These are phyloP conservation scores for Heliothis subflexa DNA, from an alignment of 1,140 invertebrate species.

Conservation along the genomic window DNA sequence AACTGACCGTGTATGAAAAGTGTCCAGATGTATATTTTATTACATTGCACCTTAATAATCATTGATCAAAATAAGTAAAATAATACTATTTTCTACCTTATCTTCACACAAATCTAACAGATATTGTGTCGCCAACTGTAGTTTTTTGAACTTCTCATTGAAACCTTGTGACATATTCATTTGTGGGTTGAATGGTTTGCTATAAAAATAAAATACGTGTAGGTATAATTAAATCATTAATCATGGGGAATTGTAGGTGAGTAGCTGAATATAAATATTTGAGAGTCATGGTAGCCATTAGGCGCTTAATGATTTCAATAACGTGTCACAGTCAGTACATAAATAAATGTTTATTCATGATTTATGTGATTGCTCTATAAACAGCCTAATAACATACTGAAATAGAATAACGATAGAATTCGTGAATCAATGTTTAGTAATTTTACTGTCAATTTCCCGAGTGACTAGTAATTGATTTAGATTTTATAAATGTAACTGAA, in stretches of 20 bases:
- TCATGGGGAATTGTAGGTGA: neutral
- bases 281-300: neutral
- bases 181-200: neutral
- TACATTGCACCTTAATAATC: too few species aligned
- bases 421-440: neutral
- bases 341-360: constrained; percentile 6
- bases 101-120: too few species aligned
- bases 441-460: neutral
- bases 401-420: neutral
- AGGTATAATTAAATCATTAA: constrained; percentile 4
- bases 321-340: neutral
- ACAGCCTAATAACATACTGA: neutral
- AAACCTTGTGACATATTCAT: too few species aligned
- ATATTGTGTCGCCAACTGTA: too few species aligned
- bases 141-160: too few species aligned
- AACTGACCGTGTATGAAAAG: too few species aligned
- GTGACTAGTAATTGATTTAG: too few species aligned
- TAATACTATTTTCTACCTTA: too few species aligned
- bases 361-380: neutral
- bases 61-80: too few species aligned
- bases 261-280: neutral
- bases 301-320: constrained; percentile 3
- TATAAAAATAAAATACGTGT: neutral
- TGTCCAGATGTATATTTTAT: too few species aligned
- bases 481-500: too few species aligned